Base-by-base conservation (phyloP, 2,113 vertebrate species). In the Nibea albiflora region DNA sequence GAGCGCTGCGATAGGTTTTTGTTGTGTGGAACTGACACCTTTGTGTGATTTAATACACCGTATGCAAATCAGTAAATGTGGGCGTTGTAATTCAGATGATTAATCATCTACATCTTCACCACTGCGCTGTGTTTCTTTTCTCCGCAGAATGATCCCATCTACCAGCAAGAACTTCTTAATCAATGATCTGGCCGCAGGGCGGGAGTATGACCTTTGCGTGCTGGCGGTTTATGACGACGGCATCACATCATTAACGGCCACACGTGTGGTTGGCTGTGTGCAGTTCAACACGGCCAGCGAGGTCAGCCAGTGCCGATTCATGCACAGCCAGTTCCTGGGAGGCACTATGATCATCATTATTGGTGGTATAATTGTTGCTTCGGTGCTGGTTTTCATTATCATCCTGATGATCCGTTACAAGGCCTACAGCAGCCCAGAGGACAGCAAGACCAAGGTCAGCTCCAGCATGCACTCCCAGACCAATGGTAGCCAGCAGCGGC, bases 321-420 rank as follows among this genome's bases (percentile, higher is more conserved):
- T 96, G 76, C 96, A 96, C 76, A 96, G 96, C 44, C 97, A 98
- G 83, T 98, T 98, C 89, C 90, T 99, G 54, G 97, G 97, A 2
- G 97, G 97, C 84, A 98, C 97, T 78, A 97, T 98, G 96, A 98
- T 98, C 93, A 97, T 98, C 88, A 97, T 97, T 91, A 98, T 99
- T 61, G 97, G 98, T 7, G 97, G 97, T 14, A 97, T 98, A 91
- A 99, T 99, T 49, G 98, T 98, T 57, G 97, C 97, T 16, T 99
- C 97, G 0, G 97, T 98, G 77, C 94, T 98, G 20, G 97, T 98
- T 80, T 98, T 98, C 94, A 99, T 98, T 88, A 95, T 99, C 91
- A 97, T 99, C 92, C 96, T 99, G 74, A 97, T 98, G 95, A 98
- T 98, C 80, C 96, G 98, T 46, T 99, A 98, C 94, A 99, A 98